These are phyloP conservation scores for Lutjanus argentimaculatus DNA, from an alignment of 2,797 vertebrate species.

Conservation along the genomic window DNA sequence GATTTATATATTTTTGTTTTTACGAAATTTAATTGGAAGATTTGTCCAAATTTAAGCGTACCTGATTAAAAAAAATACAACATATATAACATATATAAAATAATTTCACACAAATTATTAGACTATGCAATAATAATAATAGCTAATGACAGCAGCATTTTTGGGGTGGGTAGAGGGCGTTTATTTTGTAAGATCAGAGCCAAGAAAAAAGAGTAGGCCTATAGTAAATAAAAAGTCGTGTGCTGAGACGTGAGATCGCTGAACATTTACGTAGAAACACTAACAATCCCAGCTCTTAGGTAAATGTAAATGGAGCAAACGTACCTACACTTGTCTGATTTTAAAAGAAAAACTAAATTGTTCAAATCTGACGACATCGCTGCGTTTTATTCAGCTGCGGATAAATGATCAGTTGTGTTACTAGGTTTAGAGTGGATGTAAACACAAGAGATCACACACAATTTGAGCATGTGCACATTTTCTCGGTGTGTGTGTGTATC, in stretches of 20 bases:
- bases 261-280: neutral
- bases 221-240: neutral
- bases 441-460: neutral
- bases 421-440: neutral
- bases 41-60: neutral
- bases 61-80: no score
- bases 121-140: no score
- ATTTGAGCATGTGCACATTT: neutral
- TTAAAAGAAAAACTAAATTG: neutral
- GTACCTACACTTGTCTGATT: neutral
- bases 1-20: neutral
- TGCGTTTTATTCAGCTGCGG: slow-evolving; percentile 26
- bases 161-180: rapidly evolving
- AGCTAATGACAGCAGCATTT: neutral
- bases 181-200: neutral
- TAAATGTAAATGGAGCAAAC: neutral
- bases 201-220: neutral
- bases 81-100: neutral
- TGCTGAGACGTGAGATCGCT: neutral
- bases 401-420: neutral
- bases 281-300: neutral
- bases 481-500: neutral
- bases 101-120: neutral
- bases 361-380: slow-evolving; percentile 13
- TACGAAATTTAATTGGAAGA: neutral